phyloP scores from a whole-genome alignment of 35 echinoderm and acorn worm species.

The Stichopus chloronotus region DNA sequence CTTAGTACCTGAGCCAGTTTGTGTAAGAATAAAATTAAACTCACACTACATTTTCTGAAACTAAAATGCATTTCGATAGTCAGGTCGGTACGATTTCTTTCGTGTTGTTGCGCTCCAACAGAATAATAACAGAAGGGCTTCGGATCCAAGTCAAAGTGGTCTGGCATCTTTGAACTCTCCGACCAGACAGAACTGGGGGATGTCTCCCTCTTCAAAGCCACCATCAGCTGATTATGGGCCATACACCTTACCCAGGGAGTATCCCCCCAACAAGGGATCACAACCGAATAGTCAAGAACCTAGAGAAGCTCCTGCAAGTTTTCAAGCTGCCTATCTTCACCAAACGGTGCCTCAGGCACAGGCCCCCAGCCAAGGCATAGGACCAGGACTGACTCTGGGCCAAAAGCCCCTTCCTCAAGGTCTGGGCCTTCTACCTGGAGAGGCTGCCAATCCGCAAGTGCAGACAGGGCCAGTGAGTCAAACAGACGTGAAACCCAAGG shows the following conservation, averaged over 20 bases:
- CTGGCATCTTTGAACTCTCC: too few relatives aligned
- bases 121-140: constrained; percentile 45
- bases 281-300: background rate
- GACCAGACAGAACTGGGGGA: background rate
- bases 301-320: background rate
- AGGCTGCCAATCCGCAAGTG: background rate
- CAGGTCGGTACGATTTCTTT: too few relatives aligned
- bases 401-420: background rate
- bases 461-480: background rate
- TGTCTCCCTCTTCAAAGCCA: background rate
- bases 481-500: background rate
- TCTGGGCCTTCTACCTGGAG: background rate
- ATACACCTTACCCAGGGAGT: constrained; percentile 29
- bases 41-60: too few relatives aligned
- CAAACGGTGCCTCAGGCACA: background rate
- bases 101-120: background rate
- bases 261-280: background rate
- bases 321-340: constrained; percentile 44
- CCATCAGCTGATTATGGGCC: constrained; percentile 10
- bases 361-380: background rate
- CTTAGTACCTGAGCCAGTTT: too few relatives aligned
- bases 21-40: too few relatives aligned
- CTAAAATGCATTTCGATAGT: too few relatives aligned
- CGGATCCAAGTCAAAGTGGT: constrained; percentile 30
- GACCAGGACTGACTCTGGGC: background rate